Evolutionary conservation across 1,140 invertebrate species (phyloP), one percentile per base, ranked within the genome.

Genomic region (Triops cancriformis): DNA sequence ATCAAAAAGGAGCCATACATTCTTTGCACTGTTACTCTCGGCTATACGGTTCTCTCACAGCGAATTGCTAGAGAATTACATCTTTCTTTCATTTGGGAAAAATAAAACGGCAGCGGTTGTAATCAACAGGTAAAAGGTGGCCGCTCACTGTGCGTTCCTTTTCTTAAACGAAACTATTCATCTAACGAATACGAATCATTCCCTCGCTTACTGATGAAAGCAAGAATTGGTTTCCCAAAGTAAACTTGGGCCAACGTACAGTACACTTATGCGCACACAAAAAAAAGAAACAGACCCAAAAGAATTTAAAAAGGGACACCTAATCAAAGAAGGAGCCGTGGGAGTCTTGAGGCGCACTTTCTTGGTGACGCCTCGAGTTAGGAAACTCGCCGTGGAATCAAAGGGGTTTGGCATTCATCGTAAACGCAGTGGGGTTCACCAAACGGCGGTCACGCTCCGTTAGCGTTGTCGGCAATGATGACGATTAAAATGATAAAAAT

Each of bases 381-480:
- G 43, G 23, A 64, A 64, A 64, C 51, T 64, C 51, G 51, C 51
- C 51, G 10, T 64, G 51, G 51, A 64, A 64, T 64, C 51, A 64
- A 64, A 64, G 51, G 51, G 51, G 51, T 64, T 64, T 64, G 51
- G 51, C 51, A 64, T 64, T 64, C 51, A 64, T 64, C 51, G 51
- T 64, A 64, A 64, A 64, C 51, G 14, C 51, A 64, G 51, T 64
- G 51, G 51, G 51, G 51, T 64, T 64, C 51, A 64, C 51, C 51
- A 64, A 64, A 64, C 51, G 51, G 51, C 51, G 51, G 51, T 64
- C 51, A 64, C 51, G 51, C 51, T 64, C 51, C 51, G 51, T 64
- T 64, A 64, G 51, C 14, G 18, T 64, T 64, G 51, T 64, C 51
- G 51, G 51, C 51, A 64, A 64, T 64, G 14, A 64, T 23, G 51